These are phyloP conservation scores for Drosophila varians DNA, from an alignment of 1,140 invertebrate species.

Conservation along the genomic window DNA sequence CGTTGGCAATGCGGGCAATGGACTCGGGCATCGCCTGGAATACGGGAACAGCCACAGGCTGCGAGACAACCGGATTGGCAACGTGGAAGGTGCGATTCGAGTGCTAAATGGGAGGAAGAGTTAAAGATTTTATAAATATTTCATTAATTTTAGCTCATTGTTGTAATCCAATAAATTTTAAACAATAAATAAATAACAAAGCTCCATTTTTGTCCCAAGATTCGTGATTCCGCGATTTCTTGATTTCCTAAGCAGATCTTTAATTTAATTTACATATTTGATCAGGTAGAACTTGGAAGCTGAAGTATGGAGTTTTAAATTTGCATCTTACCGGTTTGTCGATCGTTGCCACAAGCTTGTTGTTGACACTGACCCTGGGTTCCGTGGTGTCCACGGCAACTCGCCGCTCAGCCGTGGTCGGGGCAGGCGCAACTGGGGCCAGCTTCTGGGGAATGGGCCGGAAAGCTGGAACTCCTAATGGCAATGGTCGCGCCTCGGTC, in stretches of 20 bases:
- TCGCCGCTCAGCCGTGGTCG: conserved; percentile 53
- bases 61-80: conserved; percentile 63
- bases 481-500: conserved; percentile 85
- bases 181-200: too few species aligned
- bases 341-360: conserved; percentile 59
- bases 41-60: conserved; percentile 77
- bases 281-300: too few species aligned
- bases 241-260: too few species aligned
- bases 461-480: conserved; percentile 88
- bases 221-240: too few species aligned
- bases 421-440: conserved; percentile 9
- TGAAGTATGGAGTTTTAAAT: background rate
- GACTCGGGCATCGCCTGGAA: conserved; percentile 84
- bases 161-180: too few species aligned
- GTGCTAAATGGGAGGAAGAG: conserved; percentile 26
- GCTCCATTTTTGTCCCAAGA: too few species aligned
- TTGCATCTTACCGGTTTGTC: conserved; percentile 46
- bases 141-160: too few species aligned
- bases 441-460: conserved; percentile 88
- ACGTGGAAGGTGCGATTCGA: conserved; percentile 77
- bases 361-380: conserved; percentile 73
- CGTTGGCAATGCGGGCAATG: conserved; percentile 84
- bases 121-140: background rate
- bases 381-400: conserved; percentile 72
- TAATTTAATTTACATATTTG: background rate